phyloP scores from a whole-genome alignment of 2,888 invertebrate genomes.

The Sphaerophoria taeniata region DNA sequence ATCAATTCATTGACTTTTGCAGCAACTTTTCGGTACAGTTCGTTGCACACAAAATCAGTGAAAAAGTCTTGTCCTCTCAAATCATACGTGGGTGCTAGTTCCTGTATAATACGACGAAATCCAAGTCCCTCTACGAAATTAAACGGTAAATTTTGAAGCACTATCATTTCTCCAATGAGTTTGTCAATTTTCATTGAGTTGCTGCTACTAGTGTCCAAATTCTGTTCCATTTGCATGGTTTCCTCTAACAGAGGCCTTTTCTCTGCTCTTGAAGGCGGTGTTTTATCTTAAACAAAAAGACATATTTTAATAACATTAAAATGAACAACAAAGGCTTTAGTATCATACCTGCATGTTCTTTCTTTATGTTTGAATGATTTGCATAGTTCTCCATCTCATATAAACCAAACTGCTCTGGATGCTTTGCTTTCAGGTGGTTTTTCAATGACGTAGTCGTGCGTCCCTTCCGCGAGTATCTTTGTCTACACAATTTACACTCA shows the following conservation, averaged over 20 bases:
- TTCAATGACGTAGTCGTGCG: constrained; percentile 19
- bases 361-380: neutral
- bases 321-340: neutral
- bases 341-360: constrained; percentile 16
- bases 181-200: constrained; percentile 28
- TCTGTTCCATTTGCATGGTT: neutral
- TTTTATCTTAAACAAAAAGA: neutral
- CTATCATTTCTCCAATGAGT: constrained; percentile 35
- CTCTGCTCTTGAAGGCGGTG: constrained; percentile 13
- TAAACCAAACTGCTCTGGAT: constrained; percentile 4
- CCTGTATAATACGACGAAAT: constrained; percentile 23
- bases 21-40: constrained; percentile 34
- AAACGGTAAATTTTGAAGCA: constrained; percentile 28
- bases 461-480: constrained; percentile 17
- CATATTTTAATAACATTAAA: neutral
- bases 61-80: constrained; percentile 14
- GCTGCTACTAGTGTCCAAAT: neutral
- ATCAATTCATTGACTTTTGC: constrained; percentile 25
- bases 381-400: neutral
- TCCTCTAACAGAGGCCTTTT: constrained; percentile 24
- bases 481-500: constrained; percentile 13
- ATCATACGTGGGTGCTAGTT: constrained; percentile 21
- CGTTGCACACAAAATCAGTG: constrained; percentile 26
- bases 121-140: constrained; percentile 25
- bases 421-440: constrained; percentile 17